Percentiles rank a stretch among this genome's conserved stretches.
Conservation (phyloP, 2,797 vertebrate species). For the Scarus forsteni region DNA sequence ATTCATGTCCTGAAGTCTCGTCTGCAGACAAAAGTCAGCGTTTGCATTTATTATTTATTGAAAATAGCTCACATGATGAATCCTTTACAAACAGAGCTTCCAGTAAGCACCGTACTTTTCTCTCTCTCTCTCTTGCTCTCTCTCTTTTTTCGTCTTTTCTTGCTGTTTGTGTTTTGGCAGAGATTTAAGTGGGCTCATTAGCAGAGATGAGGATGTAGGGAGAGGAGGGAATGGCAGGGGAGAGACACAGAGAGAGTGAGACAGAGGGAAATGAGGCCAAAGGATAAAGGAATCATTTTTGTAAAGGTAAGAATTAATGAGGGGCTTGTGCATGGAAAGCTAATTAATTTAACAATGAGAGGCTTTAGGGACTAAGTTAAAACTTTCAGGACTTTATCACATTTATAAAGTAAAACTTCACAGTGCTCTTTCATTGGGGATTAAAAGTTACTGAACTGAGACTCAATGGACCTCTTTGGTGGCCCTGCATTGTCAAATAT, state of each 20-base stretch:
- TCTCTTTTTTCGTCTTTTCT: constrained; percentile 63
- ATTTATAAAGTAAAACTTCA: constrained; percentile 52
- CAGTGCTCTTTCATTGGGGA: constrained; percentile 9
- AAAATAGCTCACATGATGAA: constrained; percentile 81
- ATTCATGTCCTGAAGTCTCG: constrained; percentile 80
- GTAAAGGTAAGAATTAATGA: constrained; percentile 74
- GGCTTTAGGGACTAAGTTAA: constrained; percentile 40
- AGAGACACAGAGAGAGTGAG: constrained; percentile 25
- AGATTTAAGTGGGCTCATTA: constrained; percentile 80
- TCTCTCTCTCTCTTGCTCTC: constrained; percentile 18
- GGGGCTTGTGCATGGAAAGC: constrained; percentile 33
- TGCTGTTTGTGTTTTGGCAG: constrained; percentile 78
- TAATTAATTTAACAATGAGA: constrained; percentile 68
- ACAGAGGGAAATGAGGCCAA: constrained; percentile 60
- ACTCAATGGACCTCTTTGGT: too few species aligned
- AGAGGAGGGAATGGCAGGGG: constrained; percentile 48
- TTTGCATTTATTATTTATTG: constrained; percentile 85
- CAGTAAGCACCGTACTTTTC: constrained; percentile 73
- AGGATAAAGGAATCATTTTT: constrained; percentile 63
- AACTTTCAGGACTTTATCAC: constrained; percentile 39
- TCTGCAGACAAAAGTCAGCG: constrained; percentile 83
- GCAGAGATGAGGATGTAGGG: constrained; percentile 64
- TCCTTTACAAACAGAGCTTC: constrained; percentile 79
- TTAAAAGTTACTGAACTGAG: constrained; percentile 31
- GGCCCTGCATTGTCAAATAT: constrained; percentile 29